phyloP scores from a whole-genome alignment of 2,797 vertebrate species.

The Catharus ustulatus region DNA sequence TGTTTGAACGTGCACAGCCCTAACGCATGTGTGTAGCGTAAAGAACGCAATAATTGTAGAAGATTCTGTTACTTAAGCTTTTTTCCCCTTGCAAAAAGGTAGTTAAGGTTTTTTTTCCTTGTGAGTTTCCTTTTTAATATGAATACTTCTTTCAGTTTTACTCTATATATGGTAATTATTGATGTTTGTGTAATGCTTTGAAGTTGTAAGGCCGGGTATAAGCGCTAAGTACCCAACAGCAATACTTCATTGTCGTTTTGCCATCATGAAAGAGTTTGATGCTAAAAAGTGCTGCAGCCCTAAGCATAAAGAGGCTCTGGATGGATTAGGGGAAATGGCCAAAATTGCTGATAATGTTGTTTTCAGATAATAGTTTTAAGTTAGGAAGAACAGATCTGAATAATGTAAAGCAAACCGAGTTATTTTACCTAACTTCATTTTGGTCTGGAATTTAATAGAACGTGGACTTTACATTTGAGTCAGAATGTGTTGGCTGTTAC shows the following conservation, averaged over 20 bases:
- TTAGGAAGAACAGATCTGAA: conserved; percentile 11
- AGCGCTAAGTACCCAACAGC: conserved; percentile 25
- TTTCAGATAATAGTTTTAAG: conserved; percentile 35
- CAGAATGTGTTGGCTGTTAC: background rate
- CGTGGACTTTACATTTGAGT: background rate
- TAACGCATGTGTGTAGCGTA: background rate
- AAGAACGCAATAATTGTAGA: background rate
- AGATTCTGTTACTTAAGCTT: conserved; percentile 11
- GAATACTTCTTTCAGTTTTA: conserved; percentile 12
- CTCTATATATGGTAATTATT: conserved; percentile 45
- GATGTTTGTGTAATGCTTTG: conserved; percentile 47
- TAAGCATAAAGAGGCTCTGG: conserved; percentile 10
- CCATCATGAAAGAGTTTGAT: conserved; percentile 30
- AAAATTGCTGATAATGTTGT: conserved; percentile 11
- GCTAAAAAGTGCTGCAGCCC: conserved; percentile 4
- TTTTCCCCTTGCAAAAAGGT: background rate
- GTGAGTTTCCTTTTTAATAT: background rate
- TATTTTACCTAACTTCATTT: conserved; percentile 27
- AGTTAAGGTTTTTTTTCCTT: background rate
- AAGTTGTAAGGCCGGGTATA: conserved; percentile 31
- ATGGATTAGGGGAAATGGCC: conserved; percentile 25
- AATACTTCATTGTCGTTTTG: conserved; percentile 35
- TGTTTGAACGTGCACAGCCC: background rate
- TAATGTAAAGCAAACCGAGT: conserved; percentile 13
- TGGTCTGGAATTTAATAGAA: background rate